Base-by-base conservation (phyloP, 1,140 invertebrate genomes). In the Gonioctena quinquepunctata region DNA sequence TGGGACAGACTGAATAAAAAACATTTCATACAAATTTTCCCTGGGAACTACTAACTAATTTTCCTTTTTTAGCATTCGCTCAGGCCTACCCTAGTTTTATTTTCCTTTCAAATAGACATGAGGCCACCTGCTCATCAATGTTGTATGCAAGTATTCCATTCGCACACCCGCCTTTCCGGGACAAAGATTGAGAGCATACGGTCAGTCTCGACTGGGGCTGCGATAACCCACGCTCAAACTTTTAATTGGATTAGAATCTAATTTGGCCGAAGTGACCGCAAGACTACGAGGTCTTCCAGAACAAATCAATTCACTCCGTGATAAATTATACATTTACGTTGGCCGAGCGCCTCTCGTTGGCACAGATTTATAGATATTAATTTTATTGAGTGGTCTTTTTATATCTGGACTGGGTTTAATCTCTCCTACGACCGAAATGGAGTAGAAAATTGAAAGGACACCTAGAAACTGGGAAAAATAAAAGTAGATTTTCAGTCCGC, bases 221-320 rank as follows among this genome's bases (percentile, higher is more conserved):
- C 56, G 76, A 72, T 74, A 75, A 77, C 73, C 75, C 77, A 70
- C 66, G 67, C 67, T 69, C 68, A 79, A 80, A 80, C 78, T 80
- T 80, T 80, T 80, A 80, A 80, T 80, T 80, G 79, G 79, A 80
- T 80, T 80, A 80, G 78, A 80, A 80, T 79, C 79, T 80, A 79
- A 80, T 80, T 80, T 79, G 74, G 73, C 73, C 77, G 54, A 74
- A 79, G 78, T 78, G 76, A 79, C 79, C 77, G 74, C 72, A 73
- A 66, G 69, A 66, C 57, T 66, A 66, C 64, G 69, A 69, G 68
- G 50, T 68, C 70, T 60, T 50, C 70, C 67, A 66, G 66, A 73
- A 71, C 73, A 72, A 75, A 75, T 75, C 71, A 75, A 72, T 72
- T 75, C 68, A 61, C 66, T 67, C 68, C 63, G 72, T 73, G 66